Evolutionary conservation across 1,140 invertebrate species (phyloP).

Genomic region (Anastatus disparis): DNA sequence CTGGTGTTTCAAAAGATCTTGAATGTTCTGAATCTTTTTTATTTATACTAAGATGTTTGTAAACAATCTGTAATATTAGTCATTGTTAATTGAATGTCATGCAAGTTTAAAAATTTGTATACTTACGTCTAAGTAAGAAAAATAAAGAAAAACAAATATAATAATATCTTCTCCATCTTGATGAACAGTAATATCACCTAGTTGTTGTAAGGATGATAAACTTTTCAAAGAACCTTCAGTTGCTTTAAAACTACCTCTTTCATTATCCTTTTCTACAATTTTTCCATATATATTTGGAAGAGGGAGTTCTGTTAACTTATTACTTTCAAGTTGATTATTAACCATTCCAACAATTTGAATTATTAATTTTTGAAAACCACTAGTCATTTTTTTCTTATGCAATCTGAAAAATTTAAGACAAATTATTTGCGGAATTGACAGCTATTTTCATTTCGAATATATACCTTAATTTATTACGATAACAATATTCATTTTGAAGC

Average conservation of each 20-base stretch:
- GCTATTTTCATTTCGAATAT: not conserved
- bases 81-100: constrained; percentile 3
- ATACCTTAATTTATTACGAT: constrained; percentile 37
- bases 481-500: constrained; percentile 35
- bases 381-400: constrained; percentile 19
- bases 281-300: constrained; percentile 26
- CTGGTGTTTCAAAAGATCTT: constrained; percentile 32
- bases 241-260: constrained; percentile 28
- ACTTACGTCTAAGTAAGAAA: constrained; percentile 32
- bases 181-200: constrained; percentile 21
- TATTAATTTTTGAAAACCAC: constrained; percentile 23
- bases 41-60: constrained; percentile 30
- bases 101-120: not conserved
- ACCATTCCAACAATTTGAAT: constrained; percentile 11
- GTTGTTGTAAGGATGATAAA: constrained; percentile 24
- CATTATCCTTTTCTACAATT: constrained; percentile 21
- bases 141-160: constrained; percentile 27
- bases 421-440: not conserved
- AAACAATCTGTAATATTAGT: constrained; percentile 36
- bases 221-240: constrained; percentile 9
- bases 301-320: constrained; percentile 6
- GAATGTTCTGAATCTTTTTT: constrained; percentile 25
- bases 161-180: constrained; percentile 35
- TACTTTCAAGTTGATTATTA: constrained; percentile 23
- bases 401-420: constrained; percentile 17